These are phyloP conservation scores for Acrocephalus scirpaceus DNA, from an alignment of 2,797 vertebrate genomes.

Conservation along the genomic window DNA sequence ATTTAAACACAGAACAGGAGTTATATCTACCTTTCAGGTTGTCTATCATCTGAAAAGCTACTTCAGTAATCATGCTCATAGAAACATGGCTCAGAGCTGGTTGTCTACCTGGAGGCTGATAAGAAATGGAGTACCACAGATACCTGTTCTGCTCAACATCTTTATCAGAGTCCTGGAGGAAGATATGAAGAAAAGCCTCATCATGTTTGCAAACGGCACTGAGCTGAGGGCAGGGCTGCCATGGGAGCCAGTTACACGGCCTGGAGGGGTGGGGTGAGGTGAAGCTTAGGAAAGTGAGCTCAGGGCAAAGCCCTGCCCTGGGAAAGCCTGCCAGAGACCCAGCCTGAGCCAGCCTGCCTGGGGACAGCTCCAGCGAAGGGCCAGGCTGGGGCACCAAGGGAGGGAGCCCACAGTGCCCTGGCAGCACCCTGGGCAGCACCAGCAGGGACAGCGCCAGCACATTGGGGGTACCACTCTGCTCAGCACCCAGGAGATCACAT, in stretches of 20 bases:
- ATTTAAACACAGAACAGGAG: background rate
- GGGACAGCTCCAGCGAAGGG: background rate
- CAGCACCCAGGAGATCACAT: background rate
- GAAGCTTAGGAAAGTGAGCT: background rate
- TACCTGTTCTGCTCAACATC: background rate
- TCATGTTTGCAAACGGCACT: background rate
- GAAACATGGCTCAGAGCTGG: background rate
- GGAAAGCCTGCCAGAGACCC: background rate
- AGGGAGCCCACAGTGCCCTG: background rate
- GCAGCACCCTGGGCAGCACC: background rate
- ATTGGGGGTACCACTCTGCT: fast-evolving
- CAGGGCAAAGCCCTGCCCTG: background rate
- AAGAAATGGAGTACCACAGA: background rate
- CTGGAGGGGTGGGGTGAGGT: background rate
- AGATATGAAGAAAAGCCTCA: background rate
- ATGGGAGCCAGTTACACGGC: background rate
- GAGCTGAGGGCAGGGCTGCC: background rate
- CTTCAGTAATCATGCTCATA: background rate
- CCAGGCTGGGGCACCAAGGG: background rate
- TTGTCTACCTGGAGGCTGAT: background rate
- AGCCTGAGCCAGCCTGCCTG: background rate
- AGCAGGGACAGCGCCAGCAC: background rate
- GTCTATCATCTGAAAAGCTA: background rate
- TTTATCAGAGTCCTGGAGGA: background rate
- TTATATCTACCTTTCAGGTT: background rate